Conservation (phyloP, 2,113 vertebrate genomes). For the Agelaius tricolor region DNA sequence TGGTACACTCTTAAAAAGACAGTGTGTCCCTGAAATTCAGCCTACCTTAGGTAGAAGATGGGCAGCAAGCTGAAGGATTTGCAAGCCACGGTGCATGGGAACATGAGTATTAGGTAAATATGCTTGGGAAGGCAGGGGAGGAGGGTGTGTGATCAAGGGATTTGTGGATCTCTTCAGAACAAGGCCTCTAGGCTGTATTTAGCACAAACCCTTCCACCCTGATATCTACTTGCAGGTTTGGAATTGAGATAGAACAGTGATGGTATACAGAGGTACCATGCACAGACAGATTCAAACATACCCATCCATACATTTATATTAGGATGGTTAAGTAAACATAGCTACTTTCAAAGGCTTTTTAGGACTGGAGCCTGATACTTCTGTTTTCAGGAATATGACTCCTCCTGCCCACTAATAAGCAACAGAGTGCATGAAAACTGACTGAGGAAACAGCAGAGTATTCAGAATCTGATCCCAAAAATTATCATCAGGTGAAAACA, state of each 20-base stretch:
- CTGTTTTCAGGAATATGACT: neutral
- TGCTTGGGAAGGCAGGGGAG: fast-evolving
- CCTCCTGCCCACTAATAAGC: neutral
- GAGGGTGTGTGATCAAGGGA: neutral
- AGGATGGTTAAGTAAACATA: neutral
- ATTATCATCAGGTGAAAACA: neutral
- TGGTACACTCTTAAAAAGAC: neutral
- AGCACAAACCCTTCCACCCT: neutral
- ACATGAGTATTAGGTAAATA: neutral
- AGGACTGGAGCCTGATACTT: neutral
- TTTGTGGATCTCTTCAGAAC: neutral
- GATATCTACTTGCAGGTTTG: neutral
- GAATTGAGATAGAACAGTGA: neutral
- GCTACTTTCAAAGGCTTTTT: neutral
- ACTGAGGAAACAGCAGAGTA: neutral
- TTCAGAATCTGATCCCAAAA: neutral
- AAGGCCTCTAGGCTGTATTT: neutral
- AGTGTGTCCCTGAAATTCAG: neutral
- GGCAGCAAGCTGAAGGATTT: neutral
- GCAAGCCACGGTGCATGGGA: neutral
- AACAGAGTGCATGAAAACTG: neutral
- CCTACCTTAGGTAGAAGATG: neutral
- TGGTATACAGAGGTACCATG: neutral
- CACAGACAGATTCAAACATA: neutral
- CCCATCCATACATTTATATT: neutral